Base-by-base conservation (phyloP, 1,140 invertebrate genomes). In the Phymastichus coffea region DNA sequence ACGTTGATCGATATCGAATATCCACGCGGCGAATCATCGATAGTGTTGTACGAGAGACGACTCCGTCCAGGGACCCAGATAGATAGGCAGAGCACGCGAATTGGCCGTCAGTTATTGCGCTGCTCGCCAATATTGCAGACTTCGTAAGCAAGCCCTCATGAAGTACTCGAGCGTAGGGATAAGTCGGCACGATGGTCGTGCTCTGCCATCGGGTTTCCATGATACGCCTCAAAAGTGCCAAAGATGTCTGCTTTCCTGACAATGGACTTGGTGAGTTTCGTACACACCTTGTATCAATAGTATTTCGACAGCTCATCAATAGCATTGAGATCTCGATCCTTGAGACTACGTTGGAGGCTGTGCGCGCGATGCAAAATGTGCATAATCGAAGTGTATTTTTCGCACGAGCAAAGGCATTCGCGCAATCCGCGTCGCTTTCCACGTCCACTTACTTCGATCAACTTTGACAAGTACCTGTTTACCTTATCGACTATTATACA, bases 401-500 rank as follows among this genome's bases (percentile, higher is more conserved):
- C n/a, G 23, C n/a, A 48, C n/a, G 25, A 17, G 12, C n/a, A 10
- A 38, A 53, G 25, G 25, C 30, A 40, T 43, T 3, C 10, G 8
- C 9, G 41, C 41, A 35, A 67, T 68, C 67, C 57, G 41, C 63
- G 58, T 63, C 62, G 47, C 63, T 67, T 65, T 63, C 22, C 20
- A 33, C 22, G 41, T 57, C n/a, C n/a, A n/a, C n/a, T 67, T 23
- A 48, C 68, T 73, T 73, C 66, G 63, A 63, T 63, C 65, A 72
- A 75, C 65, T 70, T 68, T 64, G 68, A 63, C 57, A 69, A 74
- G 68, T 68, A 62, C 61, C 64, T 63, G 70, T 72, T 73, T 68
- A 63, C 61, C 68, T 75, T 74, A 75, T 75, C 70, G 71, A 70
- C 65, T 72, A 59, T 57, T n/a, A n/a, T n/a, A n/a, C n/a, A n/a